Evolutionary conservation across 2,888 invertebrate species (phyloP).

Genomic region (Rhagophthalmus giganteus): DNA sequence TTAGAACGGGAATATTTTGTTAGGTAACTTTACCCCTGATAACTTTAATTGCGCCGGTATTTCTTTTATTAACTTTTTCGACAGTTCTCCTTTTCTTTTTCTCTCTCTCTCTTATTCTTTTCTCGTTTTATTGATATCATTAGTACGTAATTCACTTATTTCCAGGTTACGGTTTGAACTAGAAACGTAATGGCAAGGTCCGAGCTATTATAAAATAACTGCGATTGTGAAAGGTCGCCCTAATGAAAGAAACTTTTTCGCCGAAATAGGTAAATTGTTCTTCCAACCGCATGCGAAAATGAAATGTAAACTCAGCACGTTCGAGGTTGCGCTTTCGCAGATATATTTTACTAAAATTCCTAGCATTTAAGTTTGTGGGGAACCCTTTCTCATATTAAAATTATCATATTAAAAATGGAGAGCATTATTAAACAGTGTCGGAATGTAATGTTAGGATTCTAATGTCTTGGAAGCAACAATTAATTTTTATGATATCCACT

Average conservation of each 20-base stretch:
- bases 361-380: neutral
- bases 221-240: neutral
- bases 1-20: too few relatives aligned
- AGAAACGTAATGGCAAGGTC: neutral
- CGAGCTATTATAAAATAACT: slow-evolving; percentile 1
- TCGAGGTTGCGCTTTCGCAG: neutral
- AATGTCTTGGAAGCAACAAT: too few relatives aligned
- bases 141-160: slow-evolving; percentile 7
- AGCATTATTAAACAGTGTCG: too few relatives aligned
- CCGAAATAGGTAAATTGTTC: neutral
- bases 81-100: neutral
- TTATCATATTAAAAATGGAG: too few relatives aligned
- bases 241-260: slow-evolving; percentile 2
- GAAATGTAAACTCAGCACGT: neutral
- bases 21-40: too few relatives aligned
- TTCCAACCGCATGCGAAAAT: neutral
- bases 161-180: slow-evolving; percentile 1
- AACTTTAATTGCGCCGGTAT: too few relatives aligned
- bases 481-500: too few relatives aligned
- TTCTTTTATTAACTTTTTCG: too few relatives aligned
- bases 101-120: too few relatives aligned
- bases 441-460: too few relatives aligned
- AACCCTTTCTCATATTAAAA: too few relatives aligned
- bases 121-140: slow-evolving; percentile 1
- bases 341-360: neutral